Evolutionary conservation across 2,797 vertebrate genomes (phyloP), one percentile per base, ranked within the genome.

Genomic region (Fundulus diaphanus): DNA sequence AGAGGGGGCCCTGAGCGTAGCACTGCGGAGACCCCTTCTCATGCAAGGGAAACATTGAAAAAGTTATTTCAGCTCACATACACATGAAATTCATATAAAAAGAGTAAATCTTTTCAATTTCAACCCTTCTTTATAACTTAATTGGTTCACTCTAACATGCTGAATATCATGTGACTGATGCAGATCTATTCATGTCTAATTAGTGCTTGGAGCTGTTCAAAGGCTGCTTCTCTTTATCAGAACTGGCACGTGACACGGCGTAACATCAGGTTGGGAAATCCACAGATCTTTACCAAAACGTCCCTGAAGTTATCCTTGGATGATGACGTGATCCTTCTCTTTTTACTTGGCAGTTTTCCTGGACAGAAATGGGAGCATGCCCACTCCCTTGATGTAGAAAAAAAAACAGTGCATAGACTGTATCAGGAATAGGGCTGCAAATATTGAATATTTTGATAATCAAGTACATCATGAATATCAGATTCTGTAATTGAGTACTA

Each of bases 21-120:
- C 9, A 3, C 52, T 42, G 29, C 37, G 16, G 8, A 29, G 37
- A 54, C 16, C 44, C 67, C 69, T 68, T 68, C 68, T 66, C 40
- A 59, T 74, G 69, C 76, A 49, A 49, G 52, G 37, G 66, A 66
- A 69, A 73, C 31, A 33, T 59, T 68, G n/a, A 49, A 48, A 74
- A 80, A 7, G 37, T 48, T n/a, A n/a, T 2, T 1, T n/a, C 9
- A n/a, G 9, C 7, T 11, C 3, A 61, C 8, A 37, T n/a, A 37
- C 59, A 35, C 33, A 5, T 20, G 12, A 37, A 22, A 24, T 18
- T 5, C 24, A 63, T 5, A 24, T 5, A 24, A 4, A 37, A 24
- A 24, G 33, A 63, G 18, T 63, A 0, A 1, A 63, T 35, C 7
- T 31, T 37, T 37, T 22, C 24, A 11, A 63, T 63, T 63, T 63